phyloP scores from a whole-genome alignment of 2,797 vertebrate species.

The Peromyscus attwateri region DNA sequence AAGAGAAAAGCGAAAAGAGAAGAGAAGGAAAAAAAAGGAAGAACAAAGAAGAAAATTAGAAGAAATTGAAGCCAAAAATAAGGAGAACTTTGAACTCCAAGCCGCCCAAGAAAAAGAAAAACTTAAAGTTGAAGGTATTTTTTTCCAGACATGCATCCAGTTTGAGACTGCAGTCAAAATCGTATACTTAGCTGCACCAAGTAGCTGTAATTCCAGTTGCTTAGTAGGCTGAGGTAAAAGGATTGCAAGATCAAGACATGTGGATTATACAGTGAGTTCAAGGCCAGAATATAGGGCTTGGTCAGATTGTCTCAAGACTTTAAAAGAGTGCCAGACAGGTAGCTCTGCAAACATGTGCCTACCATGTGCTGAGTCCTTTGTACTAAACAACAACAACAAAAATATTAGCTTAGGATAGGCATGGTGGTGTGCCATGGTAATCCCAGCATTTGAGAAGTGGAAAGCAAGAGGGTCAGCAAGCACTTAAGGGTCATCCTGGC shows the following conservation, averaged over 20 bases:
- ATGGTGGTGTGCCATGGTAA: not conserved
- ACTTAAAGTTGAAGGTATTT: slow-evolving; percentile 90
- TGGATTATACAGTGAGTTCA: not conserved
- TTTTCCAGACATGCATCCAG: not conserved
- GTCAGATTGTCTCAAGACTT: not conserved
- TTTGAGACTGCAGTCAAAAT: slow-evolving; percentile 29
- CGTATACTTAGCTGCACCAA: not conserved
- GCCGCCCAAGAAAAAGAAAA: slow-evolving; percentile 92
- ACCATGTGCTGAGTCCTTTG: not conserved
- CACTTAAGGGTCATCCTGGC: not conserved
- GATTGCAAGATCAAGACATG: not conserved
- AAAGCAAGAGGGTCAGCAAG: not conserved
- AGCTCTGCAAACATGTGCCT: not conserved
- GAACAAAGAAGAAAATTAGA: slow-evolving; percentile 91
- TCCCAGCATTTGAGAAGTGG: not conserved
- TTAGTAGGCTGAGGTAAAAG: not conserved
- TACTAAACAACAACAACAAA: not conserved
- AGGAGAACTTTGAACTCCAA: slow-evolving; percentile 91
- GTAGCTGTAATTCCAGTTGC: not conserved
- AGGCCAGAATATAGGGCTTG: not conserved
- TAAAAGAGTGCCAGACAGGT: not conserved
- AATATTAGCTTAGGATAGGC: not conserved
- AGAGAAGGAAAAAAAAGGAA: slow-evolving; percentile 92
- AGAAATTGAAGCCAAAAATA: slow-evolving; percentile 92
- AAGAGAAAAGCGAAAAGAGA: slow-evolving; percentile 92